Evolutionary conservation across 2,888 invertebrate genomes (phyloP), one percentile per base, ranked within the genome.

Genomic region (Hirtodrosophila trivittata): DNA sequence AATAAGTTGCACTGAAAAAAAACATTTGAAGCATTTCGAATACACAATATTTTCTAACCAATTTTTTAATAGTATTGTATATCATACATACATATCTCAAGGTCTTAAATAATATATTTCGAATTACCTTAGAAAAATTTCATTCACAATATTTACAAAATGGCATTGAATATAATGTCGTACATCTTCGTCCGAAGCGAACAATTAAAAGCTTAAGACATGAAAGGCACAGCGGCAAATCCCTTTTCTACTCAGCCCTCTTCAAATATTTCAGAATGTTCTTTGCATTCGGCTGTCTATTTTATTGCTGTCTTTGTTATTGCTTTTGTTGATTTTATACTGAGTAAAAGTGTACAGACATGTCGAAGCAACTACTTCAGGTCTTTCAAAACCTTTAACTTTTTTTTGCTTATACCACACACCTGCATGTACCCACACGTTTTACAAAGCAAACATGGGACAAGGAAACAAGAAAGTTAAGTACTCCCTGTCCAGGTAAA

Each of bases 361-460:
- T 66, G 64, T 57, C 60, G 52, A 33, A 59, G 47, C 41, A 66
- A 7, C 60, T 52, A 62, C 66, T 66, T 67, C 49, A 62, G 57
- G 54, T 68, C 67, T 68, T 60, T 55, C 60, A 50, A 9, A 21
- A 35, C 49, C 45, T 47, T 18, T 30, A 56, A 18, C 33, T 28
- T 43, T 52, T 60, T 30, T 52, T n/a, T n/a, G n/a, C n/a, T n/a
- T 14, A 28, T 28, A 28, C 62, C 37, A 56, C 21, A 42, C 16
- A 33, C 18, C n/a, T 2, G 28, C 5, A 28, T 9, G 28, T 14
- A 66, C 28, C 9, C 9, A 28, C 5, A 21, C 18, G 18, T 57
- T 77, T 78, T 77, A 78, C 73, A 66, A 73, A 51, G 52, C 77
- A 81, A 58, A 78, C 78, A 78, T 75, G 78, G 65, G 64, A 54